Evolutionary conservation across 1,140 invertebrate genomes (phyloP).

Genomic region (Choristoneura fumiferana): DNA sequence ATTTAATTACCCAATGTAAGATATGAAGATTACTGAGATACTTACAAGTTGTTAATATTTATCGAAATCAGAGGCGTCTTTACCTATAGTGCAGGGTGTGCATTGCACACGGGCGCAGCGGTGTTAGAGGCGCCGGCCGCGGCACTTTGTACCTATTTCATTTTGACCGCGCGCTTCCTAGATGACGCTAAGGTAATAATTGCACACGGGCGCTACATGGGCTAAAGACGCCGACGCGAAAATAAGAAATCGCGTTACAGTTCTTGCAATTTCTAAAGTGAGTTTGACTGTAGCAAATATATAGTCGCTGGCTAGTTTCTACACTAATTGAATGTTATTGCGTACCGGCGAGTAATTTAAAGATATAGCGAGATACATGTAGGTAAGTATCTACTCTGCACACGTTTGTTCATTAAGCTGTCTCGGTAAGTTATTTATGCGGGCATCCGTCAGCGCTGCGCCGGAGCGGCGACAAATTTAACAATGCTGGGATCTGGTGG

Average conservation of each 20-base stretch:
- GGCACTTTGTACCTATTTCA: no score
- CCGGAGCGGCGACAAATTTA: slow-evolving; percentile 61
- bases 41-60: neutral
- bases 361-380: slow-evolving; percentile 4
- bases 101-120: no score
- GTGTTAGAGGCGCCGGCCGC: no score
- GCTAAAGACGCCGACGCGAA: no score
- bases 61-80: no score
- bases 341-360: slow-evolving; percentile 6
- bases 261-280: slow-evolving; percentile 19
- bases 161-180: no score
- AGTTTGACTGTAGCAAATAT: neutral
- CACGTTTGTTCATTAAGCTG: slow-evolving; percentile 21
- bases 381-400: neutral
- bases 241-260: neutral
- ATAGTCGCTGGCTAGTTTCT: slow-evolving; percentile 10
- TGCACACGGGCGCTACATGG: no score
- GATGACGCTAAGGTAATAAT: no score
- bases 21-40: slow-evolving; percentile 4
- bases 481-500: slow-evolving; percentile 43
- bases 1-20: slow-evolving; percentile 6
- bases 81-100: no score
- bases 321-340: slow-evolving; percentile 16
- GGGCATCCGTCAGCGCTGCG: slow-evolving; percentile 49
- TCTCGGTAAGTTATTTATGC: slow-evolving; percentile 59